Conservation (phyloP, 1,140 invertebrate genomes). For the Monochamus saltuarius region DNA sequence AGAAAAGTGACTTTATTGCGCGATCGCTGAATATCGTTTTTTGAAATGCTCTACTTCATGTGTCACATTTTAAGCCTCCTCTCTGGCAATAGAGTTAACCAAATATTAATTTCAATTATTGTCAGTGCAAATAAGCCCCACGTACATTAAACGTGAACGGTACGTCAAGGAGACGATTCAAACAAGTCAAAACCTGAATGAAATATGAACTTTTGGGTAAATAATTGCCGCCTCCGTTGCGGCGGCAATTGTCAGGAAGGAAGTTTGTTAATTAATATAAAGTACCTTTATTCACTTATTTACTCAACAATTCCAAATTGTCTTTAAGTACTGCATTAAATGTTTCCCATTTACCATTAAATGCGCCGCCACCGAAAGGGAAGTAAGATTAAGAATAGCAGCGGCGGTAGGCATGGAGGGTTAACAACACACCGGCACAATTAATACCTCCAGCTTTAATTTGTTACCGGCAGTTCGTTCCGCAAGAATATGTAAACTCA, state of each 20-base stretch:
- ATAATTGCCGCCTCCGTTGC: no score
- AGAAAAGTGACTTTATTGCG: no score
- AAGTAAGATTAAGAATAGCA: conserved; percentile 26
- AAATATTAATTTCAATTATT: no score
- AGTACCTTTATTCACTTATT: conserved; percentile 32
- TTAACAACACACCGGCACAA: conserved; percentile 37
- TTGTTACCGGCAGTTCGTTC: conserved; percentile 42
- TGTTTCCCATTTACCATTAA: conserved; percentile 38
- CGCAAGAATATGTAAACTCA: conserved; percentile 43
- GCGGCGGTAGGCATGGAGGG: conserved; percentile 26
- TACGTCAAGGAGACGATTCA: no score
- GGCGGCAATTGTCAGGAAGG: conserved; percentile 5
- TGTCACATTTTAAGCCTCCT: no score
- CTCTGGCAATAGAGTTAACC: no score
- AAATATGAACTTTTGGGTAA: no score
- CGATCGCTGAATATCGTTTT: no score
- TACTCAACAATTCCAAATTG: conserved; percentile 35
- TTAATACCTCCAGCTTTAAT: conserved; percentile 41
- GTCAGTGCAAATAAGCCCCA: no score
- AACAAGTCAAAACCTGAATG: no score
- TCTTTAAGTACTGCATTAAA: conserved; percentile 35
- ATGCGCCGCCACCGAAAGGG: conserved; percentile 14
- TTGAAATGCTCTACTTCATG: no score
- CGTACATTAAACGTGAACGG: no score
- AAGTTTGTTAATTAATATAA: conserved; percentile 32